Base-by-base conservation (phyloP, 2,888 invertebrate species). In the Drosophila nr. perissopoda region DNA sequence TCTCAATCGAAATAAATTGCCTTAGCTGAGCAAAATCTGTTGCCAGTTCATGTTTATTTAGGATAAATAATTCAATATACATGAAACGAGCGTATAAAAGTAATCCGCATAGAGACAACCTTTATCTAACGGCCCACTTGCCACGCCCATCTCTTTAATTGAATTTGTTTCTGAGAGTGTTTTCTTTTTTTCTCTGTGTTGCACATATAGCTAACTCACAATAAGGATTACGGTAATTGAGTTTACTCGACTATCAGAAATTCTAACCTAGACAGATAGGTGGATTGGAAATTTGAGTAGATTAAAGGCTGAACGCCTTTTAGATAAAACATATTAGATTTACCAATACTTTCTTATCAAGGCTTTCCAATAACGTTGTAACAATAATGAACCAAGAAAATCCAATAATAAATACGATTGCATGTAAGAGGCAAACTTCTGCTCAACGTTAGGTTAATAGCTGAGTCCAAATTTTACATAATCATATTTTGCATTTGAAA, bases 61-160 rank as follows among this genome's bases (percentile, higher is more conserved):
- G 87, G 87, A 86, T 90, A 83, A 87, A 87, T 87, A 89, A 90
- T 87, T 88, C 88, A 87, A 87, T 90, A 85, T 88, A 78, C 69
- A 64, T 59, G 69, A 69, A 61, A 79, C 59, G 69, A 71, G 67
- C 59, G 49, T 60, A 67, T 82, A 75, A 67, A 75, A 79, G 66
- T 72, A 80, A 79, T 69, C 68, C 61, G 49, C 42, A 68, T 65
- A 29, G 56, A 66, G 51, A 49, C 54, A 72, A 63, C 62, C 68
- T 71, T 65, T 72, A 63, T 63, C 80, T 76, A 80, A 72, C 73
- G 70, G 68, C 79, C 74, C 67, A 70, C 69, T 48, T 53, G 79
- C 58, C 73, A 79, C 71, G 84, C 86, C 81, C 58, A 81, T 70
- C 61, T 66, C 64, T 67, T 76, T 85, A 89, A 85, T 85, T 85